Evolutionary conservation across 1,140 invertebrate genomes (phyloP).

Genomic region (Nasonia giraulti): DNA sequence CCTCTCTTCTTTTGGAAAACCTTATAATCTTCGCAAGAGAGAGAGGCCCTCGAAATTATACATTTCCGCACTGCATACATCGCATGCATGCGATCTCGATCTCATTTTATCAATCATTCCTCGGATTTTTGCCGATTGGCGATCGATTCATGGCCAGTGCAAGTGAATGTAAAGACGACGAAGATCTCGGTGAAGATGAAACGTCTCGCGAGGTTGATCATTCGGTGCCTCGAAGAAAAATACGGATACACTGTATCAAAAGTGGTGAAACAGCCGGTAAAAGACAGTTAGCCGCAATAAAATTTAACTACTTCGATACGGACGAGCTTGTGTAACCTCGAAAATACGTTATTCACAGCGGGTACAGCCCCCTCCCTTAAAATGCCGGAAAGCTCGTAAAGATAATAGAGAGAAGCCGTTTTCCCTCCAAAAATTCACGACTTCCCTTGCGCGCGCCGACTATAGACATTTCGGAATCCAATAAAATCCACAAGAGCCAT

Average conservation of each 20-base stretch:
- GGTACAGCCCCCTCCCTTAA: neutral
- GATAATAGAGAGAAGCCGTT: slow-evolving; percentile 22
- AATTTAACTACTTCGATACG: slow-evolving; percentile 15
- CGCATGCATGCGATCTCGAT: neutral
- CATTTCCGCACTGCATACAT: slow-evolving; percentile 16
- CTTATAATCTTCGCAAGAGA: slow-evolving; percentile 21
- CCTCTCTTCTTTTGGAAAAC: neutral
- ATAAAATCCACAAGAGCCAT: slow-evolving; percentile 34
- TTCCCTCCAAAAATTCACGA: slow-evolving; percentile 32
- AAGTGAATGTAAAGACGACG: slow-evolving; percentile 7
- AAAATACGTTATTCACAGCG: neutral
- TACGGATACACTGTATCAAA: neutral
- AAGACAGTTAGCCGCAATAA: slow-evolving; percentile 11
- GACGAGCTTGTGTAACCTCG: neutral
- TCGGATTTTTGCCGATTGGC: neutral
- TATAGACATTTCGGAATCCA: slow-evolving; percentile 5
- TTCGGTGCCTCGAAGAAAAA: neutral
- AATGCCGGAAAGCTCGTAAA: slow-evolving; percentile 36
- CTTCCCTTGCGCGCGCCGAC: neutral
- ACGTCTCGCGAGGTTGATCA: neutral
- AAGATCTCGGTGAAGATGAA: neutral
- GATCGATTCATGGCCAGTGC: neutral
- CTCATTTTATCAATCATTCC: slow-evolving; percentile 16
- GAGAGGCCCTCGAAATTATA: slow-evolving; percentile 25
- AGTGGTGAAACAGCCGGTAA: neutral